Evolutionary conservation across 2,113 vertebrate genomes (phyloP).

Genomic region (Anarrhichthys ocellatus): DNA sequence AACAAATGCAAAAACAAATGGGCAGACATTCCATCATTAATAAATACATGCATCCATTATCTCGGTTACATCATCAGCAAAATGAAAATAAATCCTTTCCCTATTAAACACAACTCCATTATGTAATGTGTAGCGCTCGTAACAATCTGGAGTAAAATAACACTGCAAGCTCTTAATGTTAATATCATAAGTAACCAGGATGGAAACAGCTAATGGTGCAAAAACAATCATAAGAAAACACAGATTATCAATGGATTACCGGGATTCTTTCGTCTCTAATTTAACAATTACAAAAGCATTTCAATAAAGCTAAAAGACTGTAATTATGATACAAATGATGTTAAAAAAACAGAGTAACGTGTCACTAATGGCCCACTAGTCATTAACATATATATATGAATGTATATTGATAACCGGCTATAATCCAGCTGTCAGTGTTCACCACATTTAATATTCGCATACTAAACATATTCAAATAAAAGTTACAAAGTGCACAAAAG

Average conservation of each 20-base stretch:
- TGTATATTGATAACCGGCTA: constrained; percentile 46
- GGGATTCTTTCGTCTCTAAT: constrained; percentile 26
- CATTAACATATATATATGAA: constrained; percentile 16
- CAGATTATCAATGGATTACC: constrained; percentile 31
- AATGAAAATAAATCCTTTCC: constrained; percentile 48
- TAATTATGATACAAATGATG: constrained; percentile 21
- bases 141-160: constrained; percentile 52
- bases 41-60: constrained; percentile 82
- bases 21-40: constrained; percentile 76
- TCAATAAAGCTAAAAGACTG: constrained; percentile 35
- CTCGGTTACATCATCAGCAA: constrained; percentile 59
- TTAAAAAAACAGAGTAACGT: constrained; percentile 19
- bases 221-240: constrained; percentile 54
- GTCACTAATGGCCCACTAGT: constrained; percentile 65
- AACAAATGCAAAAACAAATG: constrained; percentile 38
- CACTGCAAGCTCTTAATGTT: constrained; percentile 55
- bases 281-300: constrained; percentile 57
- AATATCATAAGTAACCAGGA: constrained; percentile 43
- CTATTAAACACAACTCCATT: constrained; percentile 43
- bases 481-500: constrained; percentile 74
- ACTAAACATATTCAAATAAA: constrained; percentile 49
- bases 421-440: constrained; percentile 65
- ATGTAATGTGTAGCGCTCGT: constrained; percentile 20
- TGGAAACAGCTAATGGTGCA: constrained; percentile 62
- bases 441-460: constrained; percentile 41